A percentile compares a stretch with the other conserved stretches of the same genome.
These are phyloP conservation scores for Hetaerina americana DNA, from an alignment of 1,140 invertebrate genomes.

Conservation along the genomic window DNA sequence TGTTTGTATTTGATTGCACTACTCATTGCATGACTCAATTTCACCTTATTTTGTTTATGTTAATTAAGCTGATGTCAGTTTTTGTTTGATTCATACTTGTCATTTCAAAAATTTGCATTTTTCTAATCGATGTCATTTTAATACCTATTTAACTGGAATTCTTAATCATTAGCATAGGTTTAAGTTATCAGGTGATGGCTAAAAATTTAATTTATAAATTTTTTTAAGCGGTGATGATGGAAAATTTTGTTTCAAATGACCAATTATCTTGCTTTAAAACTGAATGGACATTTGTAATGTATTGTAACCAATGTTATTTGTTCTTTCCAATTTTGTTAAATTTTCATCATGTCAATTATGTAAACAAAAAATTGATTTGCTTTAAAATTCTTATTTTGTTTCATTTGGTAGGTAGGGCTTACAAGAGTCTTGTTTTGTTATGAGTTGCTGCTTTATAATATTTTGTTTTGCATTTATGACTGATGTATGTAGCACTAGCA, in stretches of 20 bases:
- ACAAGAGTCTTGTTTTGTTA: not conserved
- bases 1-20: not conserved
- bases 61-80: not conserved
- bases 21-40: not conserved
- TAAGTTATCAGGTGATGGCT: not conserved
- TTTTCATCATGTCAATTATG: not conserved
- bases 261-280: not conserved
- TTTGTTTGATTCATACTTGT: not conserved
- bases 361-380: not conserved
- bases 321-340: not conserved
- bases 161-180: not conserved
- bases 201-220: not conserved
- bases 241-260: not conserved
- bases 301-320: not conserved
- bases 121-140: not conserved
- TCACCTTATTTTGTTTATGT: not conserved
- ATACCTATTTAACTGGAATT: not conserved
- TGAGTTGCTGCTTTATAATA: not conserved
- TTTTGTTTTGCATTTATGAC: not conserved
- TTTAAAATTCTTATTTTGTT: not conserved
- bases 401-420: not conserved
- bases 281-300: not conserved
- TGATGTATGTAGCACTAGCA: not conserved
- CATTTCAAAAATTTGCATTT: not conserved
- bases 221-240: not conserved